These are phyloP conservation scores for Gymnoscelis rufifasciata DNA, from an alignment of 2,888 invertebrate genomes.

Conservation along the genomic window DNA sequence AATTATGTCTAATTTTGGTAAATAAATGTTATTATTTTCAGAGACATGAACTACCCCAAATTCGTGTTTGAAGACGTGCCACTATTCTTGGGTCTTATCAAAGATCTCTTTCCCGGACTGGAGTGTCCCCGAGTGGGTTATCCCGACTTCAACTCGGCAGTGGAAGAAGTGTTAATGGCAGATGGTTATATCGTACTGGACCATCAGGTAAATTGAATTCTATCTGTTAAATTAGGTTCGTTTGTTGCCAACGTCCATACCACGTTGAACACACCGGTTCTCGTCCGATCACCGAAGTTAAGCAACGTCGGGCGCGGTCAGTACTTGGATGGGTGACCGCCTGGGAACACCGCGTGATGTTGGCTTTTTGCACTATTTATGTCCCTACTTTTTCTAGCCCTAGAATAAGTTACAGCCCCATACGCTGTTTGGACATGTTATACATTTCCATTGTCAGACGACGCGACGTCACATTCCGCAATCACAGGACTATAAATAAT, in stretches of 20 bases:
- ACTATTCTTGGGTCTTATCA: constrained; percentile 90
- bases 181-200: constrained; percentile 82
- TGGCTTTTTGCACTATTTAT: constrained; percentile 12
- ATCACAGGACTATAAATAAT: too few relatives aligned
- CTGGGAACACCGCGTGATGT: constrained; percentile 49
- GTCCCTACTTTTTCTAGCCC: too few relatives aligned
- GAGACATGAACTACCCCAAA: constrained; percentile 96
- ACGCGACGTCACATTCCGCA: too few relatives aligned
- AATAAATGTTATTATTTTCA: constrained; percentile 26
- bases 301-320: constrained; percentile 68
- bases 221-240: too few relatives aligned
- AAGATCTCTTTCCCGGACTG: constrained; percentile 93
- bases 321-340: constrained; percentile 58
- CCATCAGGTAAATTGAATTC: constrained; percentile 50
- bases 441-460: too few relatives aligned
- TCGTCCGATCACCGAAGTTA: constrained; percentile 73
- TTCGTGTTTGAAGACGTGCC: constrained; percentile 95
- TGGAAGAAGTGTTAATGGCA: constrained; percentile 82
- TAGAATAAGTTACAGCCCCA: too few relatives aligned
- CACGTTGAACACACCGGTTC: constrained; percentile 45
- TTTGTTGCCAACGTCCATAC: constrained; percentile 30
- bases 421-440: too few relatives aligned
- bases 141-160: constrained; percentile 90
- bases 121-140: constrained; percentile 93
- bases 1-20: too few relatives aligned